Base-by-base conservation (phyloP, 2,113 vertebrate genomes). In the Actinemys pallida region DNA sequence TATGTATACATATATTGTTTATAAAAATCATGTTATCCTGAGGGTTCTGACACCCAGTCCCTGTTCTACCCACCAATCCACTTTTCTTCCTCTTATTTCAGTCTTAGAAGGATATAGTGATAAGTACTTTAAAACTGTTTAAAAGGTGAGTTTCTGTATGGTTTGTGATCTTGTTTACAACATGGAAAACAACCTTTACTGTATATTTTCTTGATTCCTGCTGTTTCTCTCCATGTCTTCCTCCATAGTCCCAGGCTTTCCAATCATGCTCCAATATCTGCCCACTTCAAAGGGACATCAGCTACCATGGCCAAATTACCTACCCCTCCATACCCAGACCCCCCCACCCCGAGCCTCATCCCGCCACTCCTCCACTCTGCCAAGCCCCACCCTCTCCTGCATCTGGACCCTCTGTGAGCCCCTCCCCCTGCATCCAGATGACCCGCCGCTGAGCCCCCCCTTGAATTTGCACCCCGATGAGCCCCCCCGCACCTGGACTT, bases 21-120 rank as follows among this genome's bases (percentile, higher is more conserved):
- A 29, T 35, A 27, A 1, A 10, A 8, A 1, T 0, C 0, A 42
- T 90, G 84, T 78, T 47, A 25, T 86, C 86, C 0, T 0, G 17
- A 19, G 13, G 75, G 25, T 76, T 20, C 8, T 39, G 19, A n/a
- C 17, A 39, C 17, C 19, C 65, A 72, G 19, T 39, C 35, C 17
- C 9, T 72, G n/a, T 72, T 39, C 65, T 39, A 72, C n/a, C 31
- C 8, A 1, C 29, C 72, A 90, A 53, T 39, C 92, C 1, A 19
- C 24, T 92, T 84, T 24, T 78, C 24, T 59, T 16, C 29, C n/a
- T 83, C 52, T 24, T 5, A 62, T 87, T 80, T 79, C 27, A 25
- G 0, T 25, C 75, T 45, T n/a, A 39, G 35, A 69, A 69, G 13
- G 65, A 39, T 39, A 39, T 54, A 6, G 31, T 14, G 22, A 75